Percentiles rank a stretch among this genome's conserved stretches.
phyloP scores from a whole-genome alignment of 2,113 vertebrate species.

The Percina caprodes region DNA sequence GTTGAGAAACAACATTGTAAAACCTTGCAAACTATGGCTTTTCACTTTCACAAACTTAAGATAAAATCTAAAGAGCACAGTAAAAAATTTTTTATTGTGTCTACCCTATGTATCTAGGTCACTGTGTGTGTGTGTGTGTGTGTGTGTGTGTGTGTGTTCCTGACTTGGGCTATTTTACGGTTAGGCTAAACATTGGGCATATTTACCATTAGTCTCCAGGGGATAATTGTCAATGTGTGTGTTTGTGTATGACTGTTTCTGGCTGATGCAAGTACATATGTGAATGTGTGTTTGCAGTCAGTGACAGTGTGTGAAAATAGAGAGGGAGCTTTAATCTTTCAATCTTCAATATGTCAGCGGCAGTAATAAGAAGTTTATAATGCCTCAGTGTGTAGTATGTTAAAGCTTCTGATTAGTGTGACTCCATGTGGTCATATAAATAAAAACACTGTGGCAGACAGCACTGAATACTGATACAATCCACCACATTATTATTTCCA shows the following conservation, averaged over 20 bases:
- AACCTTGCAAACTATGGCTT: too few species aligned
- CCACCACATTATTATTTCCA: not conserved
- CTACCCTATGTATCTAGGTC: not conserved
- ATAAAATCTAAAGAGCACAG: not conserved
- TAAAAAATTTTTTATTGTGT: not conserved
- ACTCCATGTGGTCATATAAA: conserved; percentile 4
- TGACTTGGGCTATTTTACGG: not conserved
- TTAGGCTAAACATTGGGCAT: not conserved
- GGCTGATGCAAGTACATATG: not conserved
- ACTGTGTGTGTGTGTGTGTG: not conserved
- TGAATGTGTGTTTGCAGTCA: not conserved
- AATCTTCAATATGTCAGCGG: not conserved
- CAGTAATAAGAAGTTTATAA: not conserved
- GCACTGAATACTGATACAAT: not conserved
- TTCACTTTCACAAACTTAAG: not conserved
- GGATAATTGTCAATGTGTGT: not conserved
- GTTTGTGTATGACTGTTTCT: not conserved
- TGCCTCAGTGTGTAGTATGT: not conserved
- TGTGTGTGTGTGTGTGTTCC: not conserved
- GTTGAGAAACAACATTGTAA: not conserved
- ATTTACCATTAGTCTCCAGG: too few species aligned
- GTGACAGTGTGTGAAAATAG: not conserved
- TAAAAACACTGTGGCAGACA: not conserved
- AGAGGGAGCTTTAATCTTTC: not conserved
- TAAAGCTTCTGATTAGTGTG: not conserved